Evolutionary conservation across 2,797 vertebrate genomes (phyloP), one percentile per base, ranked within the genome.

Genomic region (Cirrhinus mrigala): DNA sequence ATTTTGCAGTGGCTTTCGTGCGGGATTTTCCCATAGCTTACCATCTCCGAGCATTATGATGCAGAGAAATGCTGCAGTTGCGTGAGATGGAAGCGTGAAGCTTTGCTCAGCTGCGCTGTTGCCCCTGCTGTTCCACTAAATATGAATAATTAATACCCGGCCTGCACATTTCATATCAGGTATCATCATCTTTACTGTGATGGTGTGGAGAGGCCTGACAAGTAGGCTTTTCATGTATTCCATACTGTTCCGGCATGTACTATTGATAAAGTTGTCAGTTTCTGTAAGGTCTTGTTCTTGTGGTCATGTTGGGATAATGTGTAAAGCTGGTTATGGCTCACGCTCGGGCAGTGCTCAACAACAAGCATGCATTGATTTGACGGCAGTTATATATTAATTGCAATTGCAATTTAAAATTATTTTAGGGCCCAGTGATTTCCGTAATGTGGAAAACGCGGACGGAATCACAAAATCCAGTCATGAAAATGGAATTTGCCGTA

Each of bases 161-260:
- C 81, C 69, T 85, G 82, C 64, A 87, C 62, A 70, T 87, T 88
- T 86, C 68, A 82, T 87, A 87, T 88, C 81, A 77, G 75, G 50
- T 86, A 75, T 80, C 79, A 37, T 84, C 80, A 85, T 89, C 85
- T 82, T 70, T 64, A 77, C 82, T 60, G 46, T 81, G 56, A 87
- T 50, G 46, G 58, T 60, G 37, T 64, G n/a, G 37, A 77, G 46
- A 29, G 20, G 58, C 33, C 20, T 60, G 48, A 83, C 46, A 29
- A 62, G 10, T 60, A 75, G 27, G 46, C 15, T 70, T 81, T 74
- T 85, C 16, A 70, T 60, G 46, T 12, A 20, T 74, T 62, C 20
- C 37, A 62, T 33, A 27, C 15, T 29, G 24, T 69, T 79, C 16
- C 68, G 14, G 18, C 58, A n/a, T 70, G 22, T 24, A 56, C 15